Percentiles rank a stretch among this genome's conserved stretches.
Evolutionary conservation across 2,888 invertebrate genomes (phyloP).

Genomic region (Nephrotoma appendiculata): DNA sequence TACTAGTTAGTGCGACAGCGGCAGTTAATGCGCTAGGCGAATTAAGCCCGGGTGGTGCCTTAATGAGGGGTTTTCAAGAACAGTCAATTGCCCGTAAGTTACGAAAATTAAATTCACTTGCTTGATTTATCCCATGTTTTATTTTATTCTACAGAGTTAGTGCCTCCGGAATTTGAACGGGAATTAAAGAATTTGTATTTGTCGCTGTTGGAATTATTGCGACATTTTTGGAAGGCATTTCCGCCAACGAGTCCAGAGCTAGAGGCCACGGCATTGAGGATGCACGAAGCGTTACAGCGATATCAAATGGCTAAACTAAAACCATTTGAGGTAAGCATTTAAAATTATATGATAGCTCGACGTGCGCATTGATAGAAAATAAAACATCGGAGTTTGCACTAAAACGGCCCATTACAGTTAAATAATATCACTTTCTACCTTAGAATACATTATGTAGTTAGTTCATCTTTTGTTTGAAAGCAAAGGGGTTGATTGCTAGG

Average conservation of each 20-base stretch:
- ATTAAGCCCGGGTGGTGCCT: constrained; percentile 76
- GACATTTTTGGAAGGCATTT: constrained; percentile 94
- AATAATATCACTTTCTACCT: too few species aligned
- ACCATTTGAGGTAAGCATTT: constrained; percentile 57
- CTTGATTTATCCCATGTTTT: constrained; percentile 9
- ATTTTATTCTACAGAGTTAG: constrained; percentile 47
- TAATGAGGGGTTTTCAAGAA: constrained; percentile 79
- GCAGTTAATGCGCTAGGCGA: constrained; percentile 79
- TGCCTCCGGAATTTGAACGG: constrained; percentile 66
- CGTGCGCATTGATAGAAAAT: too few species aligned
- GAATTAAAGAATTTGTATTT: constrained; percentile 77
- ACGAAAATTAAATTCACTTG: background rate
- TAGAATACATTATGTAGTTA: too few species aligned
- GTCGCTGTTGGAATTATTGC: constrained; percentile 73
- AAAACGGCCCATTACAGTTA: too few species aligned
- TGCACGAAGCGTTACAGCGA: constrained; percentile 77
- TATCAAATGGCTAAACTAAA: constrained; percentile 76
- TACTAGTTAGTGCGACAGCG: constrained; percentile 53
- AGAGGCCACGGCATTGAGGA: constrained; percentile 68
- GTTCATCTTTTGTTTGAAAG: too few species aligned
- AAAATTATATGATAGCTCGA: background rate
- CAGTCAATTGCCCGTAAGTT: constrained; percentile 59
- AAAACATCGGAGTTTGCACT: too few species aligned
- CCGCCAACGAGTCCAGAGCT: constrained; percentile 58
- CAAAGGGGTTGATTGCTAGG: too few species aligned